Conservation (phyloP, 2,888 invertebrate species). For the Agonum fuliginosum region DNA sequence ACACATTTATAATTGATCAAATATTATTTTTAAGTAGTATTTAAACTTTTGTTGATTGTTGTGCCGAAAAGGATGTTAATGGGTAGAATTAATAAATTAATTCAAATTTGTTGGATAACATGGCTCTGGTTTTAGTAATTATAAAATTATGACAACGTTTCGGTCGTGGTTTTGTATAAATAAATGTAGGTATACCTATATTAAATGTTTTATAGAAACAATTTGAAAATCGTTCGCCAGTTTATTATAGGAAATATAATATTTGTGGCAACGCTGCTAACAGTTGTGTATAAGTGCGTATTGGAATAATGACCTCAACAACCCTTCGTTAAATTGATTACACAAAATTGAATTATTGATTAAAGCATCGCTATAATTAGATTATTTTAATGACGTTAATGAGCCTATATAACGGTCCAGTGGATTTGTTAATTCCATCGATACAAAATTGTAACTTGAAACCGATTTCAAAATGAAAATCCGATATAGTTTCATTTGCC, state of each 20-base stretch:
- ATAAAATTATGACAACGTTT: neutral
- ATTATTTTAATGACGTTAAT: conserved; percentile 33
- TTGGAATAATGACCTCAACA: neutral
- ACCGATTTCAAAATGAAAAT: too few relatives aligned
- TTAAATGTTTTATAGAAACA: neutral
- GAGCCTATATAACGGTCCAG: neutral
- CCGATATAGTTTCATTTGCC: too few relatives aligned
- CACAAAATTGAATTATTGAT: conserved; percentile 28
- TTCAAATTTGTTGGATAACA: too few relatives aligned
- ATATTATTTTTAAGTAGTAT: too few relatives aligned
- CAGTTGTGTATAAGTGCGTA: neutral
- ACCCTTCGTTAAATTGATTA: conserved; percentile 18
- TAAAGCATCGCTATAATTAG: conserved; percentile 12
- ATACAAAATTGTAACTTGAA: neutral
- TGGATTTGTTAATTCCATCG: conserved; percentile 3
- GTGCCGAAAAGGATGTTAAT: too few relatives aligned
- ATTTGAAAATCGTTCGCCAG: neutral
- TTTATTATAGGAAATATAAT: too few relatives aligned
- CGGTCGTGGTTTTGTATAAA: neutral
- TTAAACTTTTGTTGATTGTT: too few relatives aligned
- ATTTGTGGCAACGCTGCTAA: too few relatives aligned
- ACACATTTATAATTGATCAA: too few relatives aligned
- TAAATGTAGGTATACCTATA: neutral
- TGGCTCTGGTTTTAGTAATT: too few relatives aligned
- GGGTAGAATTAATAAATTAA: too few relatives aligned